phyloP scores from a whole-genome alignment of 2,888 invertebrate genomes.

The Diplazon laetatorius region DNA sequence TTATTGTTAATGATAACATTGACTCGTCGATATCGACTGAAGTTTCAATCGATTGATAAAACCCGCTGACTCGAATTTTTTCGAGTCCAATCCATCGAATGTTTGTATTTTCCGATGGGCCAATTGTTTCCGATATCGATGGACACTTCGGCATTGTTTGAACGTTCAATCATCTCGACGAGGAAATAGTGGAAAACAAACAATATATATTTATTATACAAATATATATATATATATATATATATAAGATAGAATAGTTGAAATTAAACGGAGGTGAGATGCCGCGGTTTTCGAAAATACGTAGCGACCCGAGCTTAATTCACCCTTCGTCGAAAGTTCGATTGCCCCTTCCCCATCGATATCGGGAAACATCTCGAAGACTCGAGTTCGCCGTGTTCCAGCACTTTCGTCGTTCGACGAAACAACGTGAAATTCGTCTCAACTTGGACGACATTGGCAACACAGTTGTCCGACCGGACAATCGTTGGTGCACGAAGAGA shows the following conservation, averaged over 20 bases:
- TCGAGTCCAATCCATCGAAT: too few species aligned
- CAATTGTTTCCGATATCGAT: background rate
- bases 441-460: constrained; percentile 61
- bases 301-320: constrained; percentile 73
- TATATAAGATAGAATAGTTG: too few species aligned
- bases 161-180: background rate
- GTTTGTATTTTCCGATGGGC: background rate
- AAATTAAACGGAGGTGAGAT: background rate
- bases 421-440: constrained; percentile 54
- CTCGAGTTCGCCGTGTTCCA: constrained; percentile 27
- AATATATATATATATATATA: too few species aligned
- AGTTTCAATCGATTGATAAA: background rate
- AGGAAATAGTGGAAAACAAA: too few species aligned
- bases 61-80: background rate
- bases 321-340: constrained; percentile 69
- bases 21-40: background rate
- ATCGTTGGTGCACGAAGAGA: constrained; percentile 2
- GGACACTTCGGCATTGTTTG: background rate
- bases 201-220: too few species aligned
- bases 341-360: constrained; percentile 66
- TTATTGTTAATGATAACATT: too few species aligned
- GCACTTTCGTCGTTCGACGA: background rate
- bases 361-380: constrained; percentile 39
- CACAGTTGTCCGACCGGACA: background rate
- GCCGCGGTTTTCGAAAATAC: constrained; percentile 60